A percentile compares a stretch with the other conserved stretches of the same genome.
Conservation (phyloP, 1,140 invertebrate genomes). For the Portunus trituberculatus region DNA sequence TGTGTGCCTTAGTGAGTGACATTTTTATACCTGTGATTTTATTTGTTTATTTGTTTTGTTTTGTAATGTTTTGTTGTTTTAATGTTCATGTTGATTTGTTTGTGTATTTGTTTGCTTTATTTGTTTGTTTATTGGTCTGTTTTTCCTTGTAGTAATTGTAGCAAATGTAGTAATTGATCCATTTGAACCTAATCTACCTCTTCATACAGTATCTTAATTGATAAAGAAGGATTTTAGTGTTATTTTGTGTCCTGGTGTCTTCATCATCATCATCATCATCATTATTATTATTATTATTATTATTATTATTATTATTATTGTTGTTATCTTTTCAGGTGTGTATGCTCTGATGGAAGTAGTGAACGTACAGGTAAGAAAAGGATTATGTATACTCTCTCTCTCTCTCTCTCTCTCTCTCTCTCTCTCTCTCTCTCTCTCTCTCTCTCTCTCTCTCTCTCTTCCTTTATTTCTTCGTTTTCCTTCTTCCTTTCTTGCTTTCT, state of each 20-base stretch:
- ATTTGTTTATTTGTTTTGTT: background rate
- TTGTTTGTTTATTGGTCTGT: background rate
- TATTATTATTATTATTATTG: background rate
- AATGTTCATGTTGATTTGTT: background rate
- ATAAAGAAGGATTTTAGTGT: no score
- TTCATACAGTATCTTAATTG: background rate
- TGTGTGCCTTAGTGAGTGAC: no score
- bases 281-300: background rate
- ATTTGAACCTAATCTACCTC: no score
- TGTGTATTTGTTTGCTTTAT: background rate
- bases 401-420: conserved; percentile 48
- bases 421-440: conserved; percentile 58
- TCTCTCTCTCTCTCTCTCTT: conserved; percentile 52
- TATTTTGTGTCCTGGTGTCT: background rate
- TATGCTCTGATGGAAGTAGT: conserved; percentile 66
- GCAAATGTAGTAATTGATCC: no score
- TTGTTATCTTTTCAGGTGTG: conserved; percentile 55
- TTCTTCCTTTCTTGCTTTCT: background rate
- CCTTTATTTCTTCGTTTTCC: background rate
- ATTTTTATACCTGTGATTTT: no score
- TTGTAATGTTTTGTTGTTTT: conserved; percentile 25
- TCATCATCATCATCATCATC: no score
- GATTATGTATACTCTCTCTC: background rate
- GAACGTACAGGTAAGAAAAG: conserved; percentile 59
- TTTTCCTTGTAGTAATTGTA: background rate